phyloP scores from a whole-genome alignment of 2,797 vertebrate genomes.

The Silurus lanzhouensis region DNA sequence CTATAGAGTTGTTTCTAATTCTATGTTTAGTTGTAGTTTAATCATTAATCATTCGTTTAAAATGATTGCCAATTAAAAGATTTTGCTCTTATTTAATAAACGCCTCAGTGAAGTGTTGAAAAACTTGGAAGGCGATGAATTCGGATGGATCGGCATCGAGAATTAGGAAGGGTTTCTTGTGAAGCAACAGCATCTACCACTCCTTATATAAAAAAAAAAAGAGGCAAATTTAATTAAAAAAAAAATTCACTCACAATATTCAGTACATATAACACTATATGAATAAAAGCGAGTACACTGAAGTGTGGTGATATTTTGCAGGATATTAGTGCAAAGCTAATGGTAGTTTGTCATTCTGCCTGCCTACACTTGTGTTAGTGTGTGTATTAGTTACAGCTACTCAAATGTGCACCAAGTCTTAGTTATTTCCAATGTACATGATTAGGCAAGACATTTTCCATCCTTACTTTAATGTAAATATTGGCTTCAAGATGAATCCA shows the following conservation, averaged over 20 bases:
- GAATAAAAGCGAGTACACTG: not conserved
- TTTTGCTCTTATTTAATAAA: not conserved
- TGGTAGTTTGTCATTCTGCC: no score
- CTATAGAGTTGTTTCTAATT: not conserved
- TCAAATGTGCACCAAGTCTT: not conserved
- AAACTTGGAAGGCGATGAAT: not conserved
- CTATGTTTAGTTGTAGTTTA: not conserved
- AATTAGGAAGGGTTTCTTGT: not conserved
- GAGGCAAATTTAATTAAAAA: no score
- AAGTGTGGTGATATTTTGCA: not conserved
- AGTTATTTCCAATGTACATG: not conserved
- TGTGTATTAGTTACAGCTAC: not conserved
- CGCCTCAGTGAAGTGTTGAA: not conserved
- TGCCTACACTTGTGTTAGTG: not conserved
- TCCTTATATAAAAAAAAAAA: not conserved
- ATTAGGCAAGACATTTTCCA: constrained; percentile 1
- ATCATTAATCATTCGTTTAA: not conserved
- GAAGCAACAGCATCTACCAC: not conserved
- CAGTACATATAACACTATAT: no score
- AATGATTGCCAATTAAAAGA: no score
- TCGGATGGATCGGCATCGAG: not conserved
- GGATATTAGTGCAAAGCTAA: not conserved
- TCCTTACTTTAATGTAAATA: not conserved
- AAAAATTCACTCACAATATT: not conserved
- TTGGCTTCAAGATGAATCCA: not conserved